A percentile compares a stretch with the other conserved stretches of the same genome.
phyloP scores from a whole-genome alignment of 2,888 invertebrate species.

The Apodemia duryi region DNA sequence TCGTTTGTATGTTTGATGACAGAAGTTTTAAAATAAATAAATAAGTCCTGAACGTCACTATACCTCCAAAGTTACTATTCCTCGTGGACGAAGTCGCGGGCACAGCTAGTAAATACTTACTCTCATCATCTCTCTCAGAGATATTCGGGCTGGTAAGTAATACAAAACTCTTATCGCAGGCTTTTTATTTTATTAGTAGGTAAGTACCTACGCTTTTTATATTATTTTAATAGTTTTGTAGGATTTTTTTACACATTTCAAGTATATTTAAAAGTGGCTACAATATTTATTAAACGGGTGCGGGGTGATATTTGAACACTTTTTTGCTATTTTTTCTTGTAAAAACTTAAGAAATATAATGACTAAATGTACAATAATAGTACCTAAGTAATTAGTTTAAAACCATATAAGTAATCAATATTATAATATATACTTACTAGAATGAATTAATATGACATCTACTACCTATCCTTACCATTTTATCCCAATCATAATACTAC shows the following conservation, averaged over 20 bases:
- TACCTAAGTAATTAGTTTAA: conserved; percentile 25
- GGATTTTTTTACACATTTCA: conserved; percentile 26
- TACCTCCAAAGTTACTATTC: too few species aligned
- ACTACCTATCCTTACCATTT: conserved; percentile 22
- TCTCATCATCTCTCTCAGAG: too few species aligned
- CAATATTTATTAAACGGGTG: conserved; percentile 23
- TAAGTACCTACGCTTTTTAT: conserved; percentile 21
- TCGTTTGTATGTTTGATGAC: too few species aligned
- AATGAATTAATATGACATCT: conserved; percentile 23
- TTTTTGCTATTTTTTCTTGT: conserved; percentile 22
- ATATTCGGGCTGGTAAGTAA: too few species aligned
- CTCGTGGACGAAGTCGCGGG: too few species aligned
- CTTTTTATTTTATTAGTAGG: conserved; percentile 14
- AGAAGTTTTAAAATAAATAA: too few species aligned
- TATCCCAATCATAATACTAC: conserved; percentile 23
- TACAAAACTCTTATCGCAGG: conserved; percentile 14
- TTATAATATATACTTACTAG: too few species aligned
- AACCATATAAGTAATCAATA: conserved; percentile 25
- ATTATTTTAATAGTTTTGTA: conserved; percentile 25
- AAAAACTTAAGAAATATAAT: conserved; percentile 24
- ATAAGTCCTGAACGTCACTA: too few species aligned
- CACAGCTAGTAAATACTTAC: too few species aligned
- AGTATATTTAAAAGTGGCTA: conserved; percentile 25
- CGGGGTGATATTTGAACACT: conserved; percentile 26
- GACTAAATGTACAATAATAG: conserved; percentile 25